Conservation (phyloP, 2,797 vertebrate genomes). For the Bryconaethiops microstoma region DNA sequence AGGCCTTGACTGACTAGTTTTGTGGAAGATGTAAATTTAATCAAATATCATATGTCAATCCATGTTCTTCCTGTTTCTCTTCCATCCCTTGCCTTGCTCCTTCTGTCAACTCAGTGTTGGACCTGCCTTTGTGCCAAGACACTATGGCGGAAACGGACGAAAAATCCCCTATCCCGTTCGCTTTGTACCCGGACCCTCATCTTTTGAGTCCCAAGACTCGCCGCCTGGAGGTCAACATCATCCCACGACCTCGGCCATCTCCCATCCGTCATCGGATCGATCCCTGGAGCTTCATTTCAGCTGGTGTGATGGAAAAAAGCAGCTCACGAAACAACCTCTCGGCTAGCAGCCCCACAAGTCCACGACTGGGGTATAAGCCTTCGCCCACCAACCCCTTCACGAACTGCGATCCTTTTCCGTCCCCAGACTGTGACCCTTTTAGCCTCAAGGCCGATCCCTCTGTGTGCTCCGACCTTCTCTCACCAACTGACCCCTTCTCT, state of each 20-base stretch:
- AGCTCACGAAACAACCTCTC: slow-evolving; percentile 60
- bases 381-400: slow-evolving; percentile 81
- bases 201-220: slow-evolving; percentile 83
- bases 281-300: slow-evolving; percentile 90
- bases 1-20: no score
- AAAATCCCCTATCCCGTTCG: slow-evolving; percentile 67
- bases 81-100: not conserved
- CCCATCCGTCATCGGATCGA: slow-evolving; percentile 86
- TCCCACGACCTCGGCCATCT: slow-evolving; percentile 85
- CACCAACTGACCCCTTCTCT: slow-evolving; percentile 76
- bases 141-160: slow-evolving; percentile 74
- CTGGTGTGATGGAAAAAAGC: slow-evolving; percentile 59
- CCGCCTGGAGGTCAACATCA: slow-evolving; percentile 81
- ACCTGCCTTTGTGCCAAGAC: slow-evolving; percentile 80
- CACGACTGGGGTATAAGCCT: slow-evolving; percentile 67
- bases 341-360: slow-evolving; percentile 36
- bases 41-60: not conserved
- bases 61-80: not conserved
- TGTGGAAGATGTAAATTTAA: not conserved
- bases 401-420: slow-evolving; percentile 77
- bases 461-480: slow-evolving; percentile 57
- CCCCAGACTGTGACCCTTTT: slow-evolving; percentile 79
- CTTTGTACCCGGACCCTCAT: slow-evolving; percentile 68
- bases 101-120: slow-evolving; percentile 67
- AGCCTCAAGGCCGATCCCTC: slow-evolving; percentile 70